Conservation (phyloP, 2,797 vertebrate species). For the Ispidina lecontei region DNA sequence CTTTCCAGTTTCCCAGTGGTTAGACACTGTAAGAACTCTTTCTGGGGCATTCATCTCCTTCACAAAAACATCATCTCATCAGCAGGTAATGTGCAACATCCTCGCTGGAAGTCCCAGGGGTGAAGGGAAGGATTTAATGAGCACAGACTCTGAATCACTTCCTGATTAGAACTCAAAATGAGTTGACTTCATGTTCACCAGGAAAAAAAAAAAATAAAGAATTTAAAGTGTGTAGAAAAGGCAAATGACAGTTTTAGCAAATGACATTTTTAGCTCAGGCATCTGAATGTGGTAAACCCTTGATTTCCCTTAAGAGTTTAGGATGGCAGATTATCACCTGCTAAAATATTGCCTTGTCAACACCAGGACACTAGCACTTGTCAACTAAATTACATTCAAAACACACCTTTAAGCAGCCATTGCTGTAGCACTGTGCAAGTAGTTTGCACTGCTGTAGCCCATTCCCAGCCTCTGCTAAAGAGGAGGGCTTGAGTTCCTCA, state of each 20-base stretch:
- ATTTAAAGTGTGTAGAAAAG: neutral
- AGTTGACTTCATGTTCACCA: constrained; percentile 35
- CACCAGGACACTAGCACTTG: neutral
- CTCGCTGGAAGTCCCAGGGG: constrained; percentile 43
- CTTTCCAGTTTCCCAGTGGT: neutral
- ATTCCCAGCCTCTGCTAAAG: neutral
- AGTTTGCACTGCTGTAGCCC: neutral
- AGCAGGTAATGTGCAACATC: constrained; percentile 57
- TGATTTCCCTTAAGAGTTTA: neutral
- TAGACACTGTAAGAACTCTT: constrained; percentile 27
- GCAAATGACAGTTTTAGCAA: neutral
- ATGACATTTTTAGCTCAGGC: neutral
- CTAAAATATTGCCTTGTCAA: constrained; percentile 9
- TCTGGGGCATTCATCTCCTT: constrained; percentile 29
- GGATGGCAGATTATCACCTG: neutral
- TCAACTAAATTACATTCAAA: neutral
- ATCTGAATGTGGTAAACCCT: neutral
- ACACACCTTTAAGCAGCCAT: neutral
- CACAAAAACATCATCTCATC: constrained; percentile 53
- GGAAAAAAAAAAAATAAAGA: neutral
- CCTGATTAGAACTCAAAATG: constrained; percentile 57
- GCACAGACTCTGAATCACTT: constrained; percentile 43
- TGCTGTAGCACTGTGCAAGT: rapidly evolving
- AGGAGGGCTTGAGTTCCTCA: neutral
- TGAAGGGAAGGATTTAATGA: constrained; percentile 59